Base-by-base conservation (phyloP, 2,888 invertebrate genomes). In the Pheosia gnoma region DNA sequence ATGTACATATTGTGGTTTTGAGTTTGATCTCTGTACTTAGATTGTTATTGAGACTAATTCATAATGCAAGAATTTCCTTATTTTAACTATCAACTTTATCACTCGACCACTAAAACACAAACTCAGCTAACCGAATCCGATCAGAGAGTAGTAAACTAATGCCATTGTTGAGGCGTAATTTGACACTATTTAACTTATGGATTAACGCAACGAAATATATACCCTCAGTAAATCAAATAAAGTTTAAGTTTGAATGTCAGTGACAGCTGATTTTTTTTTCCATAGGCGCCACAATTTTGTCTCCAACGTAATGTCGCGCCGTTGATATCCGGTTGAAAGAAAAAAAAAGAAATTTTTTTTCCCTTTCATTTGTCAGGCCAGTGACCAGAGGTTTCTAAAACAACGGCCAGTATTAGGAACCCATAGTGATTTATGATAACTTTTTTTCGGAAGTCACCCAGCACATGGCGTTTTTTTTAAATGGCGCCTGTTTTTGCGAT, bases 201-300 rank as follows among this genome's bases (percentile, higher is more conserved):
- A 53, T 10, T n/a, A 10, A 10, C 37, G 37, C 37, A 37, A 53
- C n/a, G 47, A 47, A 47, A 47, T 5, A 11, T 53, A 11, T 37
- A 37, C 53, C 38, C 11, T 52, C 11, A 25, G 4, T 3, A 8
- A 38, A 4, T 53, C 37, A 3, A 37, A 53, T 53, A 37, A 36
- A 51, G 25, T 37, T 37, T 53, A 53, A 11, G 7, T 53, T 53
- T 53, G 4, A 37, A 10, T 53, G 53, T 36, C 9, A n/a, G n/a
- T n/a, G 11, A 0, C 25, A 25, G 4, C 9, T 53, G 0, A 52
- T n/a, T 39, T 54, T 55, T 55, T 55, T 55, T 54, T 37, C 37
- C 60, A 58, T 51, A 75, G 92, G 91, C 92, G 92, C 91, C 91
- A 89, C 69, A 81, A 74, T 80, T 86, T 88, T 88, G 90, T 89